Evolutionary conservation across 2,888 invertebrate species (phyloP).

Genomic region (Parascotia fuliginaria): DNA sequence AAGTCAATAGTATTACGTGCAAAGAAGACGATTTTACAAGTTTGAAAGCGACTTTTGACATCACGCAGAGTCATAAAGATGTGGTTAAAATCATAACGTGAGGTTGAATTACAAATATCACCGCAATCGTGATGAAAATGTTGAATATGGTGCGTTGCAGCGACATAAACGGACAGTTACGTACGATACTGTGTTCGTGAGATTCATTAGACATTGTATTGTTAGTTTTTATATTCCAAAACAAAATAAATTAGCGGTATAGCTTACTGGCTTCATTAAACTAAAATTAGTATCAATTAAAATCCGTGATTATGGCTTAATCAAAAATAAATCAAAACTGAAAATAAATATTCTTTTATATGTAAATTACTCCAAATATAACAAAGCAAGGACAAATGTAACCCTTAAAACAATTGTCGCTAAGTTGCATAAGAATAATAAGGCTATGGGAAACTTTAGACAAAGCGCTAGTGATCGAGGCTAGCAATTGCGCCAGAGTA

Average conservation of each 20-base stretch:
- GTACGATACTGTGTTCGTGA: conserved; percentile 19
- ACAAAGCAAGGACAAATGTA: conserved; percentile 35
- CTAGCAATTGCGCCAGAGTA: conserved; percentile 29
- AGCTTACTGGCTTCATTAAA: no score
- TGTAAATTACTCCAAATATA: conserved; percentile 1
- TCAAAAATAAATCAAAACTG: not conserved
- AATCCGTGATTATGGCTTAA: no score
- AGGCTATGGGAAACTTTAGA: conserved; percentile 26
- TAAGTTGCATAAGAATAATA: conserved; percentile 18
- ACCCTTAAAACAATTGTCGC: conserved; percentile 10
- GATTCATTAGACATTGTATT: conserved; percentile 10
- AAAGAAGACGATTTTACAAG: conserved; percentile 23
- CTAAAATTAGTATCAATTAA: no score
- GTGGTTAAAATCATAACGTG: conserved; percentile 22
- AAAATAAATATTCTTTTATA: not conserved
- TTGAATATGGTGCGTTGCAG: conserved; percentile 18
- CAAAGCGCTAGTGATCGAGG: conserved; percentile 32
- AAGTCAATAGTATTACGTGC: conserved; percentile 10
- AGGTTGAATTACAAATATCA: conserved; percentile 15
- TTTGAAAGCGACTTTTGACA: conserved; percentile 29
- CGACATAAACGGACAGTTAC: conserved; percentile 36
- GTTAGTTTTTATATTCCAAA: not conserved
- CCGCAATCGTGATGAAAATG: conserved; percentile 29
- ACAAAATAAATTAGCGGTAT: no score
- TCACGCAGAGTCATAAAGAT: conserved; percentile 29